Conservation (phyloP, 2,797 vertebrate genomes). For the Ceryle rudis region DNA sequence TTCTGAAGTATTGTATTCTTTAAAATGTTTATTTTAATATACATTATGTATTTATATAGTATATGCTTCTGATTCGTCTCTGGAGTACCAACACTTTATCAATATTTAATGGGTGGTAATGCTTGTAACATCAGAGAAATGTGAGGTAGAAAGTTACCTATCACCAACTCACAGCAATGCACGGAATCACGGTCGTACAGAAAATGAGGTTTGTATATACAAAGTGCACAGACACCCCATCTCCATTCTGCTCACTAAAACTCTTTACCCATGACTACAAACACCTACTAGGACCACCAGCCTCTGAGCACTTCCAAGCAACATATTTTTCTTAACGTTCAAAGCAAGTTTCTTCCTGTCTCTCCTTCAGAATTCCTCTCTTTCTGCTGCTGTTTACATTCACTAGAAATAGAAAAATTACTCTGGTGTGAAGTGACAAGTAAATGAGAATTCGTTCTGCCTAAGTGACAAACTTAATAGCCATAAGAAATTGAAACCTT, state of each 20-base stretch:
- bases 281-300: not conserved
- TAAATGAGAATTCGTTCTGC: not conserved
- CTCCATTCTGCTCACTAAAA: not conserved
- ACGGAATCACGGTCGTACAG: not conserved
- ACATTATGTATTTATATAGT: not conserved
- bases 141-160: not conserved
- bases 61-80: rapidly evolving
- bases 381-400: not conserved
- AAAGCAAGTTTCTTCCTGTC: not conserved
- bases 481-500: not conserved
- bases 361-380: not conserved
- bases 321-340: not conserved
- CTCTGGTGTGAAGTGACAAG: not conserved
- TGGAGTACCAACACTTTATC: not conserved
- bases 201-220: not conserved
- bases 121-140: not conserved
- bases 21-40: not conserved
- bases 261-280: not conserved
- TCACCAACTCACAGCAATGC: not conserved
- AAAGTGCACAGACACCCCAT: not conserved
- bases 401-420: not conserved
- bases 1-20: not conserved
- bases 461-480: not conserved
- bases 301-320: not conserved
- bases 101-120: not conserved